Conservation (phyloP, 2,888 invertebrate species). For the Abrostola tripartita region DNA sequence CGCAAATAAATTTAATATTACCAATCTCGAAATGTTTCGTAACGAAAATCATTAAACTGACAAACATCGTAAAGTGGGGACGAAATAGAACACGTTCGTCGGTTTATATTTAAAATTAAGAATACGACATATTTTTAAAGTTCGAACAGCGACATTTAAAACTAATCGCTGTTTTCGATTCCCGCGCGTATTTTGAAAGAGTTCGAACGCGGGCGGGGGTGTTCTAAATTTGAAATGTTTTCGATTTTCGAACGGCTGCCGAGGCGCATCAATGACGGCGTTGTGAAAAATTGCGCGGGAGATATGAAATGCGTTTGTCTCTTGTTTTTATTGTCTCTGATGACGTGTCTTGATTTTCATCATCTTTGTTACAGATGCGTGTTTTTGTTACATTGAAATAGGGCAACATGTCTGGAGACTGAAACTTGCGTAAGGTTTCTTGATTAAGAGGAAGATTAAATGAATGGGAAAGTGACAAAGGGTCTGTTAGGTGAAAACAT, state of each 20-base stretch:
- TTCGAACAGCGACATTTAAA: constrained; percentile 86
- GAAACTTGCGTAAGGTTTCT: constrained; percentile 27
- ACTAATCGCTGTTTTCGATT: constrained; percentile 89
- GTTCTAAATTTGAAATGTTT: constrained; percentile 87
- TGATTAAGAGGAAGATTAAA: constrained; percentile 32
- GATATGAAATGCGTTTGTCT: constrained; percentile 74
- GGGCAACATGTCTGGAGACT: constrained; percentile 31
- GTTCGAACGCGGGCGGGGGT: constrained; percentile 71
- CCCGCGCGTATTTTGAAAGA: constrained; percentile 83
- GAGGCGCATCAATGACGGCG: constrained; percentile 75
- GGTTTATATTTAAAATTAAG: constrained; percentile 85
- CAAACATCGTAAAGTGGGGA: constrained; percentile 85
- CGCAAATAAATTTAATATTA: constrained; percentile 75
- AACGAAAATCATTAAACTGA: constrained; percentile 81
- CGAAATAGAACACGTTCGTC: constrained; percentile 84
- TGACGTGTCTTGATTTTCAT: constrained; percentile 55
- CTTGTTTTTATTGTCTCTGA: constrained; percentile 58
- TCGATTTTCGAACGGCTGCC: constrained; percentile 84
- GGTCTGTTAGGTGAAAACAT: background rate
- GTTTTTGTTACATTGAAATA: constrained; percentile 40
- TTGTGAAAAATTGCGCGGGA: constrained; percentile 71
- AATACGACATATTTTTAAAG: constrained; percentile 87
- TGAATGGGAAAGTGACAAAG: constrained; percentile 12
- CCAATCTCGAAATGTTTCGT: constrained; percentile 75
- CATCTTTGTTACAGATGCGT: constrained; percentile 34